Evolutionary conservation across 2,888 invertebrate genomes (phyloP).

Genomic region (Habroteleia sp.): DNA sequence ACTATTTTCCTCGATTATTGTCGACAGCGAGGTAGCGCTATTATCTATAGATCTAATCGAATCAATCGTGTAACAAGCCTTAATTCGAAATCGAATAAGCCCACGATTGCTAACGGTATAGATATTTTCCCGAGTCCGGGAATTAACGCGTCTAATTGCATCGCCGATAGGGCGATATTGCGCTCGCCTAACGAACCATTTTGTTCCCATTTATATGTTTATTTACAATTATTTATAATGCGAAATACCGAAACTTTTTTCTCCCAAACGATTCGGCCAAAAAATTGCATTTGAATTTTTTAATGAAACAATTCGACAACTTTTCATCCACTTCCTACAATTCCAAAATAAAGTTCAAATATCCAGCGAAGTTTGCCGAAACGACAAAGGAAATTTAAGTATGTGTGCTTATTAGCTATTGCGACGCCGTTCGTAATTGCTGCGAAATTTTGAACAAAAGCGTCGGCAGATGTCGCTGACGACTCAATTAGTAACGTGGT

Average conservation of each 20-base stretch:
- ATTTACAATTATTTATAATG: slow-evolving; percentile 34
- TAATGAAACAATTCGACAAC: neutral
- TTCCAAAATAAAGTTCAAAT: too few species aligned
- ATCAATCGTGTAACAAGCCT: slow-evolving; percentile 71
- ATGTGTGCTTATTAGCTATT: slow-evolving; percentile 15
- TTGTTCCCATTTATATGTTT: slow-evolving; percentile 39
- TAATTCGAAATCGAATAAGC: slow-evolving; percentile 68
- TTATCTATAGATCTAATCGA: slow-evolving; percentile 71
- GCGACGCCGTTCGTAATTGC: slow-evolving; percentile 14
- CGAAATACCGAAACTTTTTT: too few species aligned
- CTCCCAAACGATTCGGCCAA: too few species aligned
- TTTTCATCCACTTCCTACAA: too few species aligned
- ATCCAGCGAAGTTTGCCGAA: slow-evolving; percentile 3
- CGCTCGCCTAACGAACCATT: slow-evolving; percentile 48
- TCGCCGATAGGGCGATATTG: slow-evolving; percentile 52
- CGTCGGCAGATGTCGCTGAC: slow-evolving; percentile 55
- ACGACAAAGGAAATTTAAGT: slow-evolving; percentile 3
- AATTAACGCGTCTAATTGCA: slow-evolving; percentile 67
- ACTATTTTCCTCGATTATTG: slow-evolving; percentile 65
- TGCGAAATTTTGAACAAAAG: slow-evolving; percentile 23
- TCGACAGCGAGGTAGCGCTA: slow-evolving; percentile 66
- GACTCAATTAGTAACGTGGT: slow-evolving; percentile 54
- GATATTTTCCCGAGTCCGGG: slow-evolving; percentile 66
- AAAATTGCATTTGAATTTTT: too few species aligned
- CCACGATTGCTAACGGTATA: slow-evolving; percentile 71